Conservation (phyloP, 2,113 vertebrate genomes). For the Anhinga anhinga region DNA sequence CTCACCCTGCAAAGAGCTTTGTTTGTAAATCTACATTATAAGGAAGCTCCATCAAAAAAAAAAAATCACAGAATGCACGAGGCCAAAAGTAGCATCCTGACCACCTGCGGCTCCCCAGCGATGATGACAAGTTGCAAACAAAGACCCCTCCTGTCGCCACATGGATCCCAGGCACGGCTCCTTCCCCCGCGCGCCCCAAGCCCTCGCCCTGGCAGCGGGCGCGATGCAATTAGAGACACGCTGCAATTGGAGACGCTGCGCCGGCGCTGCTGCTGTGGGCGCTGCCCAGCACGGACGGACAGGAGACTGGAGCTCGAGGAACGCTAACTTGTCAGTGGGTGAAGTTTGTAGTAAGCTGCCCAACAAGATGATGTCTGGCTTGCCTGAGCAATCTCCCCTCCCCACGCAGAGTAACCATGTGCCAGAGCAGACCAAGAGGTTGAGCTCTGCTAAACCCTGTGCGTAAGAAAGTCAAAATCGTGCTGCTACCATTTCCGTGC, state of each 20-base stretch:
- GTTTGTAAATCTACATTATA: not conserved
- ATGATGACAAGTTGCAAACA: not conserved
- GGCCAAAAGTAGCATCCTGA: not conserved
- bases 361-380: not conserved
- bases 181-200: not conserved
- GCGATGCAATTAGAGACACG: not conserved
- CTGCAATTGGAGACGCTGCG: too few relatives aligned
- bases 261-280: rapidly evolving
- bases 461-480: not conserved
- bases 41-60: not conserved
- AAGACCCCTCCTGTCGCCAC: not conserved
- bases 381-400: not conserved
- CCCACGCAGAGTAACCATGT: not conserved
- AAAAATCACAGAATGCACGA: not conserved
- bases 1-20: not conserved
- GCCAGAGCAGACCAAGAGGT: not conserved
- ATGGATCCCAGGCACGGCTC: not conserved
- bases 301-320: not conserved
- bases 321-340: too few relatives aligned
- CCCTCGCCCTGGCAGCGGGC: not conserved
- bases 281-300: not conserved
- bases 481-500: not conserved
- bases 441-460: not conserved
- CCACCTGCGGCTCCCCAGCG: not conserved
- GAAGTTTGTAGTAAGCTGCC: not conserved